These are phyloP conservation scores for Rhamnusium bicolor DNA, from an alignment of 2,888 invertebrate genomes.

Conservation along the genomic window DNA sequence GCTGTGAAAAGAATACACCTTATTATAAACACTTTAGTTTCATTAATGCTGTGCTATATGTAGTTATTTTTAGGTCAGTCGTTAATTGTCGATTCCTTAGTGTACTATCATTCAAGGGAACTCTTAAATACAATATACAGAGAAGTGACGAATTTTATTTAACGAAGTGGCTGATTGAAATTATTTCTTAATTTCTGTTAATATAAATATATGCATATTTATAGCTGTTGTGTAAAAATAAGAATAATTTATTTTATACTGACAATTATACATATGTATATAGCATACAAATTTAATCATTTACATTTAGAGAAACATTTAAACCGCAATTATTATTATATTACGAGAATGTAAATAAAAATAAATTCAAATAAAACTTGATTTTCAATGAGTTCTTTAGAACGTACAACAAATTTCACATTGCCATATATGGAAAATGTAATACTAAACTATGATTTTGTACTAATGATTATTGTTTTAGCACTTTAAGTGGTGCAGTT, in stretches of 20 bases:
- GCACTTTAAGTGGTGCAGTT: neutral
- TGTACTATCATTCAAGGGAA: too few relatives aligned
- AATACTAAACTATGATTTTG: constrained; percentile 14
- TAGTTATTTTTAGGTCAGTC: too few relatives aligned
- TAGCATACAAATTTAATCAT: neutral
- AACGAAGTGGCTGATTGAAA: neutral
- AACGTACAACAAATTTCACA: constrained; percentile 11
- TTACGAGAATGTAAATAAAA: neutral
- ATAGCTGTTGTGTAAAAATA: neutral
- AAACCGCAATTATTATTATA: neutral
- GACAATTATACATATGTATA: neutral
- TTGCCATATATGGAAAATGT: constrained; percentile 19
- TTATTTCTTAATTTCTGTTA: neutral
- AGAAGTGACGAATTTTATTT: neutral
- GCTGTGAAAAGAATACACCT: too few relatives aligned
- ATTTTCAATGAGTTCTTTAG: neutral
- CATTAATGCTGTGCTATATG: too few relatives aligned
- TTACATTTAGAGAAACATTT: neutral
- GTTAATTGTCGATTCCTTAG: too few relatives aligned
- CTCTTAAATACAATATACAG: too few relatives aligned
- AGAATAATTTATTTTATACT: neutral
- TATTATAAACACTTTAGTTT: too few relatives aligned
- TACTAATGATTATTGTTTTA: neutral
- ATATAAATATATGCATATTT: neutral
- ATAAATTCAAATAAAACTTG: neutral